phyloP scores from a whole-genome alignment of 2,888 invertebrate species.

The Eupithecia centaureata region DNA sequence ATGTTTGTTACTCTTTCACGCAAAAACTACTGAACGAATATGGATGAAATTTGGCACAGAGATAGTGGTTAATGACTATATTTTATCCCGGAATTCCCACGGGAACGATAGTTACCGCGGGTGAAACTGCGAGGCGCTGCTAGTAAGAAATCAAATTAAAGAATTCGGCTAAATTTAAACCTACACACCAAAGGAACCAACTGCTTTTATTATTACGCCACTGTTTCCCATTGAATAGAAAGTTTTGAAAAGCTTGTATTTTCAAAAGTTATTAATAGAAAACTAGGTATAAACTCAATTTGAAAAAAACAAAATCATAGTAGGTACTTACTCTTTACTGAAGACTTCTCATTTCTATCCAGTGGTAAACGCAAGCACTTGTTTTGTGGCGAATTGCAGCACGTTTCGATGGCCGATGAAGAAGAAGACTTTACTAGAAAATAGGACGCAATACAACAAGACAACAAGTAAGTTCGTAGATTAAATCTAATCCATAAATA shows the following conservation, averaged over 20 bases:
- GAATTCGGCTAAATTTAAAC: neutral
- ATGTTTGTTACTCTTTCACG: too few relatives aligned
- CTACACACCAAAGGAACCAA: neutral
- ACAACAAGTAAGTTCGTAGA: neutral
- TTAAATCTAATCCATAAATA: neutral
- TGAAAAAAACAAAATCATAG: too few relatives aligned
- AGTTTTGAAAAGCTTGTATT: neutral
- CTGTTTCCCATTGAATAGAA: neutral
- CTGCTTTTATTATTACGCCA: neutral
- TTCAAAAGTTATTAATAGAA: neutral
- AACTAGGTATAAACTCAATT: too few relatives aligned
- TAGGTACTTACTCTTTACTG: too few relatives aligned
- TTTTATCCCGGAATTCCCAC: too few relatives aligned
- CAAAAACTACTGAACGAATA: too few relatives aligned
- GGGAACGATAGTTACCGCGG: too few relatives aligned
- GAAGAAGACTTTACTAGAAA: slow-evolving; percentile 21
- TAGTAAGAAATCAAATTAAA: too few relatives aligned
- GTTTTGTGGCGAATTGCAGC: slow-evolving; percentile 56
- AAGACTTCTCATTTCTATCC: slow-evolving; percentile 31
- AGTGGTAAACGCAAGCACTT: slow-evolving; percentile 72
- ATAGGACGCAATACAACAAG: slow-evolving; percentile 5
- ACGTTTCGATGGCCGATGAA: slow-evolving; percentile 42
- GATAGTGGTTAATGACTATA: too few relatives aligned
- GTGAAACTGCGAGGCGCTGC: too few relatives aligned
- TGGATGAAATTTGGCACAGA: too few relatives aligned